phyloP scores from a whole-genome alignment of 2,888 invertebrate species.

The Hoplodrina blanda region DNA sequence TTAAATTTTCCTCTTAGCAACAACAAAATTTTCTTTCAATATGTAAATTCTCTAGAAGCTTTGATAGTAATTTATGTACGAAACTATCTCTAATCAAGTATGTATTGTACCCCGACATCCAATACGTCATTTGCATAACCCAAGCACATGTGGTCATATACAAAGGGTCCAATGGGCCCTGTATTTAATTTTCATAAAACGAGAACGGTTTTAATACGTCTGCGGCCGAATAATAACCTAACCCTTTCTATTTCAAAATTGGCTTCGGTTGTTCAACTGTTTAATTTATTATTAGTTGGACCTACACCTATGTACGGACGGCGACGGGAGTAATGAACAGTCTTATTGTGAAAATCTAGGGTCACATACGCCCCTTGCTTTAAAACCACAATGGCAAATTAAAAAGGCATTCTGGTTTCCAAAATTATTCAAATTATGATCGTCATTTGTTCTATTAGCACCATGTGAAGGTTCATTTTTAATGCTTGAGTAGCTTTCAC shows the following conservation, averaged over 20 bases:
- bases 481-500: not conserved
- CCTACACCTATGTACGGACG: constrained; percentile 53
- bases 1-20: not conserved
- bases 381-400: constrained; percentile 3
- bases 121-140: constrained; percentile 89
- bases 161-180: constrained; percentile 85
- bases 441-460: constrained; percentile 1
- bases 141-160: constrained; percentile 88
- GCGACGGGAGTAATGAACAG: constrained; percentile 52
- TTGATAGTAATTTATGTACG: constrained; percentile 50
- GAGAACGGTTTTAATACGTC: constrained; percentile 87
- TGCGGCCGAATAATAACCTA: constrained; percentile 84
- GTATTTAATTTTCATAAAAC: constrained; percentile 90
- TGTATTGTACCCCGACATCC: constrained; percentile 80
- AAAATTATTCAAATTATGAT: not conserved
- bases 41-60: constrained; percentile 6
- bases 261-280: constrained; percentile 76
- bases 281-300: constrained; percentile 75
- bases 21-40: not conserved
- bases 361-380: constrained; percentile 5
- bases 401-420: not conserved
- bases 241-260: constrained; percentile 86
- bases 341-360: constrained; percentile 33
- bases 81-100: constrained; percentile 75
- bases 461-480: not conserved